These are phyloP conservation scores for Ondatra zibethicus DNA, from an alignment of 2,113 vertebrate genomes.

Conservation along the genomic window DNA sequence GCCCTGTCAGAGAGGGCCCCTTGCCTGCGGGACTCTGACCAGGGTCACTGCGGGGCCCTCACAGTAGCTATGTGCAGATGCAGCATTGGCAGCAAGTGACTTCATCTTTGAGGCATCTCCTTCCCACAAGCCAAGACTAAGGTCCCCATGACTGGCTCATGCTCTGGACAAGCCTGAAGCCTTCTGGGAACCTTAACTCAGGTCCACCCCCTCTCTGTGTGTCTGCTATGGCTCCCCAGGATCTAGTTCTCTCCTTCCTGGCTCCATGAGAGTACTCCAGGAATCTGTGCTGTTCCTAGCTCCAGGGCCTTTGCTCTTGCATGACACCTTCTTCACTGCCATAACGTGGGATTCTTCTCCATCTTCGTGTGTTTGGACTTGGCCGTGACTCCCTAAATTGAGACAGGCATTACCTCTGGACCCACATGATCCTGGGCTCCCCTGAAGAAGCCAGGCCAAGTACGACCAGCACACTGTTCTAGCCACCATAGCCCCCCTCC, in stretches of 20 bases:
- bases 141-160: not conserved
- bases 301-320: too few relatives aligned
- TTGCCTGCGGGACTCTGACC: not conserved
- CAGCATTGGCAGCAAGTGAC: not conserved
- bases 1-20: not conserved
- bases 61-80: not conserved
- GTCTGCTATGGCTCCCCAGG: not conserved
- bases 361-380: not conserved
- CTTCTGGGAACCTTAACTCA: not conserved
- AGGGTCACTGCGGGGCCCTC: not conserved
- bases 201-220: too few relatives aligned
- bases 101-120: not conserved
- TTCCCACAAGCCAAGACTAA: not conserved
- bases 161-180: not conserved
- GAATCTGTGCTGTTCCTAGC: fast-evolving
- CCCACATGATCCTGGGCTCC: not conserved
- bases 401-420: not conserved
- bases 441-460: not conserved
- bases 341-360: too few relatives aligned
- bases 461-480: not conserved
- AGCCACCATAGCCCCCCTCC: not conserved
- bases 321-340: not conserved
- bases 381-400: not conserved
- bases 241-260: not conserved
- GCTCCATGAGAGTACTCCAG: not conserved